Conservation (phyloP, 2,797 vertebrate genomes). For the Hypotaenidia okinawae region DNA sequence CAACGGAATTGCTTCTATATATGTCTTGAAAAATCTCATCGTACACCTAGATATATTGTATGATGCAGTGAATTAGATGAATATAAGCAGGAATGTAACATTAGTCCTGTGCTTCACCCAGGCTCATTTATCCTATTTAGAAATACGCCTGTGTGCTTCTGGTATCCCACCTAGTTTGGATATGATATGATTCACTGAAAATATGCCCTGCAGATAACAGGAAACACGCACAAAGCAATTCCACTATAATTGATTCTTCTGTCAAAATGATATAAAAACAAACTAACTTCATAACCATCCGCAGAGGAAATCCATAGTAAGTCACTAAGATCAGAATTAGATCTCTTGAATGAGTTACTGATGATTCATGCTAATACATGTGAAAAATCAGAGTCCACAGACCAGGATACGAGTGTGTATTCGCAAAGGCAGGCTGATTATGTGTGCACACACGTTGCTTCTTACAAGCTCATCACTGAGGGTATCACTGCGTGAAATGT, state of each 20-base stretch:
- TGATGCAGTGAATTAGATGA: neutral
- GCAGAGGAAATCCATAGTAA: neutral
- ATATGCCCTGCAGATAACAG: neutral
- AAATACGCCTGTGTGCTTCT: slow-evolving; percentile 34
- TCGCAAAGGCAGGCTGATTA: neutral
- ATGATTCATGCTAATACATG: neutral
- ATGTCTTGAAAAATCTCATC: slow-evolving; percentile 21
- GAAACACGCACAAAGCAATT: slow-evolving; percentile 41
- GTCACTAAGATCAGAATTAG: neutral
- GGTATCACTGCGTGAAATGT: neutral
- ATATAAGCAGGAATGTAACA: neutral
- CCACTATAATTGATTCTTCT: slow-evolving; percentile 33
- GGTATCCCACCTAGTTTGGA: neutral
- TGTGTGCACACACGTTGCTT: neutral
- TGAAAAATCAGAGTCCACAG: neutral
- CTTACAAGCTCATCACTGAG: neutral
- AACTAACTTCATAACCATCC: slow-evolving; percentile 19
- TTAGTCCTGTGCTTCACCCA: slow-evolving; percentile 7
- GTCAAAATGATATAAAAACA: slow-evolving; percentile 19
- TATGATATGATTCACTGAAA: slow-evolving; percentile 10
- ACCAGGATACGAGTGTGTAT: neutral
- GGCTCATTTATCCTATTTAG: slow-evolving; percentile 46
- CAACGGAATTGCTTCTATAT: neutral
- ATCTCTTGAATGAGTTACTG: neutral
- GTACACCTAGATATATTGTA: neutral